phyloP scores from a whole-genome alignment of 2,888 invertebrate genomes.

The Baronia brevicornis region DNA sequence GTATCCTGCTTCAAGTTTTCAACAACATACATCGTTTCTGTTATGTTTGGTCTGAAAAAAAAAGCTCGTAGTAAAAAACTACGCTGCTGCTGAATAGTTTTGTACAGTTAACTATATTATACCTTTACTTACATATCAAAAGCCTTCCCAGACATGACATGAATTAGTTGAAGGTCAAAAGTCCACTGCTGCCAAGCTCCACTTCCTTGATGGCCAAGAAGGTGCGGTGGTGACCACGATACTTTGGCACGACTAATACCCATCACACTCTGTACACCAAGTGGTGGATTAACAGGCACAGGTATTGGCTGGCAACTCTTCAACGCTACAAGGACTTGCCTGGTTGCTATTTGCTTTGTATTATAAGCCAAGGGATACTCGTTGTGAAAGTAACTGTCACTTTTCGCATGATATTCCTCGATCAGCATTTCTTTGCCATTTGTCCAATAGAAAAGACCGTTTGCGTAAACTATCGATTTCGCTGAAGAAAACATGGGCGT shows the following conservation, averaged over 20 bases:
- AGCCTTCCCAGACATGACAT: conserved; percentile 48
- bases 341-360: conserved; percentile 47
- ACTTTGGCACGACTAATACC: conserved; percentile 84
- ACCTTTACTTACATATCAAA: conserved; percentile 57
- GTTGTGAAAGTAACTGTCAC: conserved; percentile 85
- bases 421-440: conserved; percentile 84
- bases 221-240: conserved; percentile 87
- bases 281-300: conserved; percentile 86
- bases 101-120: too few relatives aligned
- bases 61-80: too few relatives aligned
- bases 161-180: conserved; percentile 83
- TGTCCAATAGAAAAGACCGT: conserved; percentile 90
- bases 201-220: conserved; percentile 82
- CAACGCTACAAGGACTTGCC: conserved; percentile 72
- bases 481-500: conserved; percentile 84
- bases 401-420: conserved; percentile 84
- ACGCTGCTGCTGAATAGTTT: too few relatives aligned
- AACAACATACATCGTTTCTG: conserved; percentile 78
- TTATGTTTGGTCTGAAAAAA: conserved; percentile 60
- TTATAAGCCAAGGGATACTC: conserved; percentile 76
- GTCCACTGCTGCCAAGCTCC: conserved; percentile 84
- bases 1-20: conserved; percentile 83
- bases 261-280: conserved; percentile 87
- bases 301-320: conserved; percentile 86
- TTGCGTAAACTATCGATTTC: conserved; percentile 83